Evolutionary conservation across 92 coral and sea anemone species (phyloP), one percentile per base, ranked within the genome.

Genomic region (Muricea muricata): DNA sequence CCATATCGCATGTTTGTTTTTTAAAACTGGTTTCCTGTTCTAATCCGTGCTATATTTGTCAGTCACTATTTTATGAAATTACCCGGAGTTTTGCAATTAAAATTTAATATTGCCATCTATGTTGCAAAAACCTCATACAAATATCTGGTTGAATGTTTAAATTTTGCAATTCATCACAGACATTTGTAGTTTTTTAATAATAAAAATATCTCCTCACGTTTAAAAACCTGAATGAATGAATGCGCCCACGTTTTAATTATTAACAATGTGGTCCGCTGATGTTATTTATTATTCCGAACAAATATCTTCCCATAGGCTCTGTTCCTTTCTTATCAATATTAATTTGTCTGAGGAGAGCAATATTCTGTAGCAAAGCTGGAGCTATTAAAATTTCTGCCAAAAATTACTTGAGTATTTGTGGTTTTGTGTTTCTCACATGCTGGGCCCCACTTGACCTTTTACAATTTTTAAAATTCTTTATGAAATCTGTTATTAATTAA

Each of bases 1-100:
- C 24, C 45, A 42, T 85, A 12, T 65, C 9, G 26, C 39, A 45
- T 63, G 46, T 28, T 79, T 78, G 65, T 86, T 68, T 61, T 79
- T 35, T 20, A 40, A 37, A 21, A 30, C 69, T 42, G 52, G 65
- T 45, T 63, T 40, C 55, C 80, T 15, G 24, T 21, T 0, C 29
- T 35, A 61, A 66, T 41, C 33, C 55, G 11, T 24, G 15, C 33
- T 28, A 37, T 60, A 10, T 30, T 54, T 1, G 23, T 33, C 18
- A 52, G 20, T 7, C n/a, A 20, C 45, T 67, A 25, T 24, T 28
- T 20, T 4, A 17, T 3, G 18, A n/a, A 32, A 63, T 28, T 26
- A 28, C n/a, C 30, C 70, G 26, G 4, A 60, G 26, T 9, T 24
- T 60, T 60, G 68, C 26, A 63, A 63, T 63, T 1, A 25, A 63